Evolutionary conservation across 2,888 invertebrate species (phyloP).

Genomic region (Papilio demoleus): DNA sequence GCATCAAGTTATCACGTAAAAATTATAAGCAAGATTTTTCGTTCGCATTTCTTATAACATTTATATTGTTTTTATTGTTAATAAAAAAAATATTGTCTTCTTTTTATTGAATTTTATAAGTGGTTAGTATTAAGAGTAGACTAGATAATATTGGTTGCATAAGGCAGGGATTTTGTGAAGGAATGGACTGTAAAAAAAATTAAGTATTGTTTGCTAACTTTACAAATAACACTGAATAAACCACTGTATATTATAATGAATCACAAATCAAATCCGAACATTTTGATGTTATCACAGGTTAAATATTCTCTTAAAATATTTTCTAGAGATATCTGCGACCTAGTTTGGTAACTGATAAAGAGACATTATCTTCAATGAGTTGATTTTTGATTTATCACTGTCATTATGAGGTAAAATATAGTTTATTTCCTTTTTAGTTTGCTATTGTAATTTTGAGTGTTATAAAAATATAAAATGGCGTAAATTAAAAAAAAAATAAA

Average conservation of each 20-base stretch:
- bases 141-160: neutral
- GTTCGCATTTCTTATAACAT: neutral
- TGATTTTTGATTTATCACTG: slow-evolving; percentile 22
- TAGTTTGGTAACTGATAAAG: slow-evolving; percentile 26
- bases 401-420: slow-evolving; percentile 27
- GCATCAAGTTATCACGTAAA: neutral
- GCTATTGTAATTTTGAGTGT: too few species aligned
- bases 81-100: neutral
- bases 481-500: too few species aligned
- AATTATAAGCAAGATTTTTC: neutral
- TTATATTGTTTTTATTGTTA: neutral
- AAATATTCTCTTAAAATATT: slow-evolving; percentile 17
- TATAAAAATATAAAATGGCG: too few species aligned
- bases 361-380: slow-evolving; percentile 20
- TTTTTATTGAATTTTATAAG: neutral
- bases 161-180: neutral
- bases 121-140: neutral
- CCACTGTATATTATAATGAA: neutral
- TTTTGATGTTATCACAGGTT: slow-evolving; percentile 8
- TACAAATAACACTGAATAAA: neutral
- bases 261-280: too few species aligned
- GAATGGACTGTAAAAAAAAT: too few species aligned
- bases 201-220: too few species aligned
- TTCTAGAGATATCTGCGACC: slow-evolving; percentile 24
- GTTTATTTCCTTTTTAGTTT: neutral